These are phyloP conservation scores for Neodiprion pinetum DNA, from an alignment of 1,140 invertebrate genomes.

Conservation along the genomic window DNA sequence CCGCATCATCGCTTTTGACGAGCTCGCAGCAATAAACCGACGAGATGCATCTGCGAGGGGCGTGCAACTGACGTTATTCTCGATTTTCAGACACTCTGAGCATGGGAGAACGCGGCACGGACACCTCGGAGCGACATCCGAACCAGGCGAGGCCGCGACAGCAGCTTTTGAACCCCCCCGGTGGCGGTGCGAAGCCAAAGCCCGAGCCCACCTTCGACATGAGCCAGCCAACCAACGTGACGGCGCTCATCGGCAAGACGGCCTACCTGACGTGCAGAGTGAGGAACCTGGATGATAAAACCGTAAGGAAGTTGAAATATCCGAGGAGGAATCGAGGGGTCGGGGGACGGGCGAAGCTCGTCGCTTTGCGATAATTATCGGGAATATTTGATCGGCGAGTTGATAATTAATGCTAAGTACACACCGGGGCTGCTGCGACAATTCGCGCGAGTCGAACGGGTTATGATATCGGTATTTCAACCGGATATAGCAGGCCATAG, in stretches of 20 bases:
- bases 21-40: too few species aligned
- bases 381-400: too few species aligned
- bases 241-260: slow-evolving; percentile 79
- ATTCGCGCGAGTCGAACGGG: too few species aligned
- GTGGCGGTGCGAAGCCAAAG: slow-evolving; percentile 46
- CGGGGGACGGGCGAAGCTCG: too few species aligned
- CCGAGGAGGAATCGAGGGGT: too few species aligned
- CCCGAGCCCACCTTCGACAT: slow-evolving; percentile 76
- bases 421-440: too few species aligned
- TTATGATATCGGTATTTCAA: too few species aligned
- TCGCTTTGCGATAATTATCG: too few species aligned
- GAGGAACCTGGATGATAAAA: slow-evolving; percentile 80
- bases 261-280: slow-evolving; percentile 83
- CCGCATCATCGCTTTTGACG: too few species aligned
- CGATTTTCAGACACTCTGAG: slow-evolving; percentile 56
- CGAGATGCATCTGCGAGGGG: too few species aligned
- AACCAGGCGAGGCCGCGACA: slow-evolving; percentile 52
- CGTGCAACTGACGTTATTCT: background rate
- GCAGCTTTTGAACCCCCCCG: slow-evolving; percentile 51
- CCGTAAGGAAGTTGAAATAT: slow-evolving; percentile 63
- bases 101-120: slow-evolving; percentile 54
- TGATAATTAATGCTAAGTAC: too few species aligned
- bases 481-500: too few species aligned
- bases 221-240: slow-evolving; percentile 78
- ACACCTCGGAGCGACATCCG: slow-evolving; percentile 50